Evolutionary conservation across 30 jellyfish, hydroid and myxozoan genomes (phyloP).

Genomic region (Hydractinia symbiolongicarpus): DNA sequence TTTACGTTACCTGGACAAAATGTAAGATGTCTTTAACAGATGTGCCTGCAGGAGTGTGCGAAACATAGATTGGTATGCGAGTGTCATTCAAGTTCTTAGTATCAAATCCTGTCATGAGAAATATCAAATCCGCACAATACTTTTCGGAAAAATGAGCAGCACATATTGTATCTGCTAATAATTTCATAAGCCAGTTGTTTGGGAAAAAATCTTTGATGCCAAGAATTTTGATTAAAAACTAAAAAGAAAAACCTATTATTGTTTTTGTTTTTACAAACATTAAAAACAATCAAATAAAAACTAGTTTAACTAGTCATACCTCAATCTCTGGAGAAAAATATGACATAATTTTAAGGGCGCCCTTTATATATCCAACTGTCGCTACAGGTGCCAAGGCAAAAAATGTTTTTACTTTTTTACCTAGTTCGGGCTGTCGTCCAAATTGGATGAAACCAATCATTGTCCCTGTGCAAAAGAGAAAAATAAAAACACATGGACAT

Average conservation of each 20-base stretch:
- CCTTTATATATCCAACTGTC: constrained; percentile 53
- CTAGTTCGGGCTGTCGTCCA: constrained; percentile 59
- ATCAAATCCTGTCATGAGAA: constrained; percentile 81
- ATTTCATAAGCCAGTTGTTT: constrained; percentile 54
- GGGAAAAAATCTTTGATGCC: constrained; percentile 84
- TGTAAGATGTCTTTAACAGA: constrained; percentile 76
- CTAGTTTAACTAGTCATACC: constrained; percentile 34
- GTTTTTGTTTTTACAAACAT: background rate
- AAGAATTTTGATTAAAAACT: constrained; percentile 65
- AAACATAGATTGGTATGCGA: constrained; percentile 70
- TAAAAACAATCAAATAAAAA: background rate
- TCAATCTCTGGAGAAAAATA: constrained; percentile 62
- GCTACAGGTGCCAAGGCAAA: constrained; percentile 83
- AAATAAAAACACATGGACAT: background rate
- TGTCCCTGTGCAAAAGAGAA: constrained; percentile 45
- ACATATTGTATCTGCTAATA: constrained; percentile 66
- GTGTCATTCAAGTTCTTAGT: constrained; percentile 70
- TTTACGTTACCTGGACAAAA: constrained; percentile 68
- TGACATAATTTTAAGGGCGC: constrained; percentile 53
- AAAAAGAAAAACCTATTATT: background rate
- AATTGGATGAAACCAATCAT: constrained; percentile 75
- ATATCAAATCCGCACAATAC: constrained; percentile 57
- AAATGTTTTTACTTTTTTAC: constrained; percentile 55
- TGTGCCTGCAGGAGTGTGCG: constrained; percentile 97
- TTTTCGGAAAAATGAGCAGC: constrained; percentile 38